phyloP scores from a whole-genome alignment of 2,888 invertebrate genomes.

The Agapostemon virescens region DNA sequence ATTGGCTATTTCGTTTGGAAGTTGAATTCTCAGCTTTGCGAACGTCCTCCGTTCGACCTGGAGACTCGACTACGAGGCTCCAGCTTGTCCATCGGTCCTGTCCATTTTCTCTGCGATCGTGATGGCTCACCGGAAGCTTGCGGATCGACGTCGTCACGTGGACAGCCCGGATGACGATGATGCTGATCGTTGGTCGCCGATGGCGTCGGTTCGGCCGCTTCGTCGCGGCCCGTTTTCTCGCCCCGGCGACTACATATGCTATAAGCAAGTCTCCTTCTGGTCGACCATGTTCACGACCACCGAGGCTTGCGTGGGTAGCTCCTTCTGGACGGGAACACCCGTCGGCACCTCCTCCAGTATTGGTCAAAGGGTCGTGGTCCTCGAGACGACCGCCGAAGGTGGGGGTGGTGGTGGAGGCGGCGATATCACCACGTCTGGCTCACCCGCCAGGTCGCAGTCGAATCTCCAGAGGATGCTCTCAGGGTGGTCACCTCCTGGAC shows the following conservation, averaged over 20 bases:
- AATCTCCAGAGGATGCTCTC: slow-evolving; percentile 79
- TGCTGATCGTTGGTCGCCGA: slow-evolving; percentile 58
- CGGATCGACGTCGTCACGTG: slow-evolving; percentile 51
- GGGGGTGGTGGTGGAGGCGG: slow-evolving; percentile 76
- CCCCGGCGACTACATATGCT: slow-evolving; percentile 74
- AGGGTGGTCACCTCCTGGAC: slow-evolving; percentile 79
- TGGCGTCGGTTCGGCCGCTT: slow-evolving; percentile 47
- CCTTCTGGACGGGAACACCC: slow-evolving; percentile 76
- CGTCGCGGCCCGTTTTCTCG: slow-evolving; percentile 50
- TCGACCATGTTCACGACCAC: slow-evolving; percentile 74
- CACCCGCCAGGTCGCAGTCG: slow-evolving; percentile 79
- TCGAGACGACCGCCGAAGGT: slow-evolving; percentile 75
- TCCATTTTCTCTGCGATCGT: too few species aligned
- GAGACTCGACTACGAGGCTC: too few species aligned
- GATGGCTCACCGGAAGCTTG: background rate
- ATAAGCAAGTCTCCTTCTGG: slow-evolving; percentile 78
- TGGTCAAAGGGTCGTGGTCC: slow-evolving; percentile 79
- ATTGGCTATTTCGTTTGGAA: slow-evolving; percentile 2
- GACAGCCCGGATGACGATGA: slow-evolving; percentile 51
- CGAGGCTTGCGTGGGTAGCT: slow-evolving; percentile 73
- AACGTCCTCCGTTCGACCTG: too few species aligned
- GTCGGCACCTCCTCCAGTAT: slow-evolving; percentile 79
- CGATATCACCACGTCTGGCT: slow-evolving; percentile 78
- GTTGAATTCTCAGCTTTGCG: background rate
- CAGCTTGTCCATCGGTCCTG: background rate